Evolutionary conservation across 2,888 invertebrate species (phyloP), one percentile per base, ranked within the genome.

Genomic region (Eupeodes latifasciatus): DNA sequence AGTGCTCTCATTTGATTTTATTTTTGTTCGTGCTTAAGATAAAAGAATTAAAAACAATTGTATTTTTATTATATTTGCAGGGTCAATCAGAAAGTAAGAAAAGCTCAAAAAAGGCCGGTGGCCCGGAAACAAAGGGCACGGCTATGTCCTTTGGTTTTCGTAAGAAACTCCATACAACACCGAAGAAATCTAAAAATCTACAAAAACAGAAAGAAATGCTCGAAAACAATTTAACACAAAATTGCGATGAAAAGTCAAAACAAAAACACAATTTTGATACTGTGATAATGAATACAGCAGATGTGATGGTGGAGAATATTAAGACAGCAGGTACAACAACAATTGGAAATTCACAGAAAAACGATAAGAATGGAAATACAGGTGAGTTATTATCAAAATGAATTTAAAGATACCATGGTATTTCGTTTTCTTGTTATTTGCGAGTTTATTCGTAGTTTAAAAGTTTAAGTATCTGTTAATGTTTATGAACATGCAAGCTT

Each of bases 61-160:
- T 90, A 82, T 74, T 76, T 71, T 78, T 62, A 49, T 53, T 76
- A 55, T 64, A 7, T 49, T 89, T 89, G 9, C 85, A 94, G 94
- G 94, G 94, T 90, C 94, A 94, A 91, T 91, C 93, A 88, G 94
- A 94, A 91, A 94, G 94, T 91, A 94, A 93, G 91, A 93, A 92
- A 87, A 92, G 91, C 71, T 90, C 90, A 82, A 91, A 91, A 75
- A 91, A 91, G 81, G 83, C 90, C 85, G 91, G 90, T 40, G 90
- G 75, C 44, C 89, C 92, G 53, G 93, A 94, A 81, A 94, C 94
- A 82, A 94, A 93, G 90, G 97, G 97, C 72, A 96, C 97, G 89
- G 96, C 97, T 81, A 97, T 96, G 92, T 97, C 97, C 61, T 97
- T 97, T 93, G 97, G 97, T 67, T 97, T 97, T 94, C 96, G 96